Conservation (phyloP, 1,140 invertebrate genomes). For the Metopolophium dirhodum region DNA sequence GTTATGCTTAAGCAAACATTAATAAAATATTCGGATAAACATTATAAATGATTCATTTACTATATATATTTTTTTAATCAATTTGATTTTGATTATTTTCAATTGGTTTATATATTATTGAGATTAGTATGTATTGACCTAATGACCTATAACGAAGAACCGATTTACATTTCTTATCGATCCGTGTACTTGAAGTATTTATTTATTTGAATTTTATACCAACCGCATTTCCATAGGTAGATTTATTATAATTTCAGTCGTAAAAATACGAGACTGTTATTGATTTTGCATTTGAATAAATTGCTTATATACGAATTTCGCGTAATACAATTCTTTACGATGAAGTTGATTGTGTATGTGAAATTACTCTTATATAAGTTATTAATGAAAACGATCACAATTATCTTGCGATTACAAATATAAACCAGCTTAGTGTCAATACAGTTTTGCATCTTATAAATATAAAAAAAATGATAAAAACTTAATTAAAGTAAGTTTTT, state of each 20-base stretch:
- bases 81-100: background rate
- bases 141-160: background rate
- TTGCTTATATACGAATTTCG: background rate
- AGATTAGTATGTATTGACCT: background rate
- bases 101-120: background rate
- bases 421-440: background rate
- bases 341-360: background rate
- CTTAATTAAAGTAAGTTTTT: background rate
- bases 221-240: conserved; percentile 3
- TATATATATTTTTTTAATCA: background rate
- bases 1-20: background rate
- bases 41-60: background rate
- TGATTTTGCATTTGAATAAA: conserved; percentile 25
- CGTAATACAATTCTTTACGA: background rate
- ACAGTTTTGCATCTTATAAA: background rate
- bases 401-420: background rate
- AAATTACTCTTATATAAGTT: background rate
- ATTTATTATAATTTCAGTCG: conserved; percentile 48
- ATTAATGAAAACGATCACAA: background rate
- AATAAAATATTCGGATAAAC: background rate
- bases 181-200: conserved; percentile 16
- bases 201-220: conserved; percentile 46
- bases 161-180: conserved; percentile 28
- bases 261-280: conserved; percentile 29
- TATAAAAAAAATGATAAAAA: background rate